phyloP scores from a whole-genome alignment of 2,797 vertebrate genomes.

The Chaetodon trifasciatus region DNA sequence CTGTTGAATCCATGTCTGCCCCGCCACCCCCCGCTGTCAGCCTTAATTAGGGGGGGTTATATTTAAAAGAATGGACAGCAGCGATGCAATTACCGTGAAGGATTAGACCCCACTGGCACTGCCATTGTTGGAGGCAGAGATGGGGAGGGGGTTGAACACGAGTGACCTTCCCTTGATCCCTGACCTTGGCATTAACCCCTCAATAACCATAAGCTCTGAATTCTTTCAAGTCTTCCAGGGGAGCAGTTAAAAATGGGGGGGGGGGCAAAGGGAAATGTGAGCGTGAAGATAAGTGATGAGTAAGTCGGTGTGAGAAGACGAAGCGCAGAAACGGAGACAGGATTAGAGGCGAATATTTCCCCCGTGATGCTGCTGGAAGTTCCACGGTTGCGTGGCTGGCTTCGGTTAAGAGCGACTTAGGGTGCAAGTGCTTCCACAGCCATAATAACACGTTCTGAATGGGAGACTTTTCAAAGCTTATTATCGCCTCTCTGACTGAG shows the following conservation, averaged over 20 bases:
- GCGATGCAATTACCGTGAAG: conserved; percentile 68
- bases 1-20: conserved; percentile 55
- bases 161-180: conserved; percentile 49
- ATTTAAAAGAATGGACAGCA: conserved; percentile 72
- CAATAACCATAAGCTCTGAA: conserved; percentile 22
- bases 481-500: conserved; percentile 62
- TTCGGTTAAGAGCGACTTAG: conserved; percentile 40
- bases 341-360: conserved; percentile 37
- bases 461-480: conserved; percentile 51
- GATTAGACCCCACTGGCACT: conserved; percentile 63
- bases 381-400: conserved; percentile 41
- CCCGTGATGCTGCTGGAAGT: conserved; percentile 42
- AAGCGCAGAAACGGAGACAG: neutral
- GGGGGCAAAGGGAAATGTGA: conserved; percentile 29
- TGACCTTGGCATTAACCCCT: conserved; percentile 75
- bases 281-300: conserved; percentile 32
- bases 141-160: conserved; percentile 7
- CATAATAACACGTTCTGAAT: conserved; percentile 59
- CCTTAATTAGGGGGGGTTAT: conserved; percentile 68
- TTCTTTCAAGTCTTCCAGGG: conserved; percentile 31
- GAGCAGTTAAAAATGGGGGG: conserved; percentile 14
- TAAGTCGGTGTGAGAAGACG: conserved; percentile 20
- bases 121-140: conserved; percentile 53
- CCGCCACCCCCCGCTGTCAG: conserved; percentile 50
- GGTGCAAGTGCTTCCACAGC: conserved; percentile 27